Conservation (phyloP, 2,888 invertebrate genomes). For the Anoncus sp. region DNA sequence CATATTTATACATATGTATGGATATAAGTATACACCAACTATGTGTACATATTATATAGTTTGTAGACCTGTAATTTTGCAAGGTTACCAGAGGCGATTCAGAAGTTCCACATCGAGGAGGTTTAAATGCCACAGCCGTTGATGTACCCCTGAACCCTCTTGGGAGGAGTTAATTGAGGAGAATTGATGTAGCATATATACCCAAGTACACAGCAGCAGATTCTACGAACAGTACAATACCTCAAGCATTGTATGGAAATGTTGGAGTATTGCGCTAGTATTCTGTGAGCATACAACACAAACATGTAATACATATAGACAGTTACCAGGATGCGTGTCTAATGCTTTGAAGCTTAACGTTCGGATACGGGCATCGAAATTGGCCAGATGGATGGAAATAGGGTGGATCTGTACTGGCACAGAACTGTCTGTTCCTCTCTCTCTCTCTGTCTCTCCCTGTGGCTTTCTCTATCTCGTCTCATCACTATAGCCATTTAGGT, state of each 20-base stretch:
- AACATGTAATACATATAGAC: constrained; percentile 17
- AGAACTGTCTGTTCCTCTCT: background rate
- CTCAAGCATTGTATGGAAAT: constrained; percentile 15
- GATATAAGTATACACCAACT: background rate
- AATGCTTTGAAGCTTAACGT: constrained; percentile 47
- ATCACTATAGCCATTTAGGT: background rate
- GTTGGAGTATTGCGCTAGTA: constrained; percentile 17
- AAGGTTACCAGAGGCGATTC: constrained; percentile 34
- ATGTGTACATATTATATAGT: background rate
- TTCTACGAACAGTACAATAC: constrained; percentile 33
- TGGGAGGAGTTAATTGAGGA: constrained; percentile 53
- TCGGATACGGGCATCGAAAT: constrained; percentile 40
- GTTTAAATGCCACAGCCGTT: constrained; percentile 22
- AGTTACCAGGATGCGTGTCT: constrained; percentile 18
- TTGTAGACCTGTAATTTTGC: constrained; percentile 8
- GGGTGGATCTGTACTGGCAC: constrained; percentile 9
- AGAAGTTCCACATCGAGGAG: constrained; percentile 40
- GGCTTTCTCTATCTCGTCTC: background rate
- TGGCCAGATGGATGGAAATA: constrained; percentile 43
- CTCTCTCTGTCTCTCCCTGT: constrained; percentile 17
- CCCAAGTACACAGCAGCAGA: constrained; percentile 48
- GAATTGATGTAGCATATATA: constrained; percentile 45
- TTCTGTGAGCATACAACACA: constrained; percentile 2
- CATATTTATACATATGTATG: background rate
- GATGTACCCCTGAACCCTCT: constrained; percentile 24